phyloP scores from a whole-genome alignment of 2,797 vertebrate species.

The Lophotriccus pileatus region DNA sequence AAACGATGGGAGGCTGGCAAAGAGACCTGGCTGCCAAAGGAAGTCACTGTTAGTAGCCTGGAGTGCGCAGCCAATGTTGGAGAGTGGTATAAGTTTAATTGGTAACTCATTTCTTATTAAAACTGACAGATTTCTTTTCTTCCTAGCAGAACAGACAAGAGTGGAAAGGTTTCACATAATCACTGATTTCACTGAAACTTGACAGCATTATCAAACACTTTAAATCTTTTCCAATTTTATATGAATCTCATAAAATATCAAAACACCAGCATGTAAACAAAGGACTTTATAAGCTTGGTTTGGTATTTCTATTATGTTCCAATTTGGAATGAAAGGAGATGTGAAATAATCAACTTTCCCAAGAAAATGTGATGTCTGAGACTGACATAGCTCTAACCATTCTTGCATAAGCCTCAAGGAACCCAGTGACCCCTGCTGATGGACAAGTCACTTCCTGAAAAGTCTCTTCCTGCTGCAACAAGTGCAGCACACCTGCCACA shows the following conservation, averaged over 20 bases:
- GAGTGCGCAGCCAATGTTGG: background rate
- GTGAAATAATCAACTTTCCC: background rate
- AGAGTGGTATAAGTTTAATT: background rate
- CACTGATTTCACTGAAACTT: background rate
- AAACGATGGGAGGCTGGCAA: background rate
- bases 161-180: background rate
- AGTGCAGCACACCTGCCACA: background rate
- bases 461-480: background rate
- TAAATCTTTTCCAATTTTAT: background rate
- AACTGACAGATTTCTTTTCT: background rate
- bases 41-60: background rate
- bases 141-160: background rate
- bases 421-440: background rate
- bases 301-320: background rate
- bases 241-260: background rate
- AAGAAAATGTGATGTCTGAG: background rate
- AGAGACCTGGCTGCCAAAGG: background rate
- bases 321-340: background rate
- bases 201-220: background rate
- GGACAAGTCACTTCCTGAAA: background rate
- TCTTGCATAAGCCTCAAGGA: background rate
- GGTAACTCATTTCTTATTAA: background rate
- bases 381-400: background rate
- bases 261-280: background rate
- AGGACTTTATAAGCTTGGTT: background rate